Percentiles rank a stretch among this genome's conserved stretches.
phyloP scores from a whole-genome alignment of 1,140 invertebrate species.

The Periplaneta americana region DNA sequence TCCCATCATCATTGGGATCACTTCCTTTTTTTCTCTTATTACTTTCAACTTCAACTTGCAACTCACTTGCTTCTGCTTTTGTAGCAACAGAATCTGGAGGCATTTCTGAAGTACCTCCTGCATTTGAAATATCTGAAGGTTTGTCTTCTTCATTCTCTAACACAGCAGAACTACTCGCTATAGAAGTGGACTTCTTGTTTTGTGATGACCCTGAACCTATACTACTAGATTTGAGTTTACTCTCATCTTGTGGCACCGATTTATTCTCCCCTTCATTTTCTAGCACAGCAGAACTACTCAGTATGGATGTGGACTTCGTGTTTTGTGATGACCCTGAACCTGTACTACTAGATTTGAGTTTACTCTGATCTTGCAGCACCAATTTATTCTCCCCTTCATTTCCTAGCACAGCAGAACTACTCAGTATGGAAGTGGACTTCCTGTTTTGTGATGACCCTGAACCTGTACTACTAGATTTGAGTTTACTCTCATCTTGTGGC shows the following conservation, averaged over 20 bases:
- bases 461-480: no score
- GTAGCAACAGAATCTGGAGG: neutral
- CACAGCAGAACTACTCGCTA: neutral
- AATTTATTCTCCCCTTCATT: neutral
- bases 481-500: no score
- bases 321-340: no score
- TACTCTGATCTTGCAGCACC: no score
- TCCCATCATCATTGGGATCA: neutral
- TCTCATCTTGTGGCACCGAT: no score
- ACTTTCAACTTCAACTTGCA: neutral
- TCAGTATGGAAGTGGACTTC: neutral
- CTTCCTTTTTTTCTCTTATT: neutral
- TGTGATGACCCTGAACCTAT: no score
- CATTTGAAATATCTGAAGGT: neutral
- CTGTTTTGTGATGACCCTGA: no score
- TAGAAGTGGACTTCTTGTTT: neutral
- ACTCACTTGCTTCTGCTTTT: neutral
- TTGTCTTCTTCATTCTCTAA: neutral
- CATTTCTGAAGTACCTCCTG: no score
- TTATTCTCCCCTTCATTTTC: neutral
- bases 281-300: neutral
- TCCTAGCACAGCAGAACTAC: neutral
- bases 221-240: no score
- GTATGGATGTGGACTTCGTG: neutral
- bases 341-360: no score